Conservation (phyloP, 92 coral and sea anemone genomes). For the Zoanthus sansibaricus region DNA sequence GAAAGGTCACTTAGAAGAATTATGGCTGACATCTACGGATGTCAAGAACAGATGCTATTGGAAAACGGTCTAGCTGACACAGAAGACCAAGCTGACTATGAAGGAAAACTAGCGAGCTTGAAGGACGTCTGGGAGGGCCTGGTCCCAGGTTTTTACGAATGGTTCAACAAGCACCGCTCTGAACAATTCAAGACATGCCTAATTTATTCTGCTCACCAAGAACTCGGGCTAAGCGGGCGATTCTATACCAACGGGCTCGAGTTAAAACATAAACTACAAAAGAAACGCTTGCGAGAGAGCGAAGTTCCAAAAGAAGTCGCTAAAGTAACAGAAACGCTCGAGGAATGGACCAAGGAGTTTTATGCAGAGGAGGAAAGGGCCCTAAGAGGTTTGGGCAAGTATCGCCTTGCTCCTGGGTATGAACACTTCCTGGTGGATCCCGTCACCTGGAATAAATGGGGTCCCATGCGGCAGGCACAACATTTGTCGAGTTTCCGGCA, state of each 20-base stretch:
- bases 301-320: constrained; percentile 25
- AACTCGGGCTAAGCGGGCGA: constrained; percentile 22
- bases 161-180: constrained; percentile 34
- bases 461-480: constrained; percentile 66
- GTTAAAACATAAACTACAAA: constrained; percentile 23
- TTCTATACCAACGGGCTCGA: constrained; percentile 35
- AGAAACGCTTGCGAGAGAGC: constrained; percentile 8
- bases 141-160: constrained; percentile 60
- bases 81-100: neutral
- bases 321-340: constrained; percentile 23
- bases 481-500: constrained; percentile 46
- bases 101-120: constrained; percentile 46
- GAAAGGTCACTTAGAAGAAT: constrained; percentile 50
- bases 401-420: constrained; percentile 68
- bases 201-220: constrained; percentile 21
- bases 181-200: constrained; percentile 41
- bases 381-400: constrained; percentile 62
- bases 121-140: constrained; percentile 40
- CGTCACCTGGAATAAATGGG: constrained; percentile 66
- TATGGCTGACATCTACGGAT: constrained; percentile 56
- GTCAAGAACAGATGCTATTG: constrained; percentile 37
- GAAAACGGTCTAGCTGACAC: constrained; percentile 49
- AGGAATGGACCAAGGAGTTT: constrained; percentile 14
- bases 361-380: constrained; percentile 34
- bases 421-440: constrained; percentile 64